These are phyloP conservation scores for Hirudo medicinalis DNA, from an alignment of 1,140 invertebrate genomes.

Conservation along the genomic window DNA sequence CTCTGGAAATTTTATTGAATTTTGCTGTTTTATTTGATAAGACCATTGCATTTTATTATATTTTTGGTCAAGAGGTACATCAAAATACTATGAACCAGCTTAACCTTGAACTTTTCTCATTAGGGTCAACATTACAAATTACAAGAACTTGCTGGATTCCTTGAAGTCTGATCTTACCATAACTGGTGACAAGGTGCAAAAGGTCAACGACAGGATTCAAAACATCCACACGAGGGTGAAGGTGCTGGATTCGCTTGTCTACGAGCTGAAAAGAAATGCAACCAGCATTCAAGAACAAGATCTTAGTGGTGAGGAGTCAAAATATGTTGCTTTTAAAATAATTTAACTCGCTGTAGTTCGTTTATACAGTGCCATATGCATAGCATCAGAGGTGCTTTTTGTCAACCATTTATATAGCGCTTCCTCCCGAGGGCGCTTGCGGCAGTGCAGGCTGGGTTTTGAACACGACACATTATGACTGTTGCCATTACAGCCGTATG, in stretches of 20 bases:
- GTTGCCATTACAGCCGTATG: too few species aligned
- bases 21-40: conserved; percentile 1
- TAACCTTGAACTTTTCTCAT: background rate
- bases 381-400: too few species aligned
- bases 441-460: too few species aligned
- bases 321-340: background rate
- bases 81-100: background rate
- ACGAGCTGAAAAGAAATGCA: conserved; percentile 65
- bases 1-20: too few species aligned
- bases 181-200: conserved; percentile 60
- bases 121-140: conserved; percentile 41
- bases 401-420: too few species aligned
- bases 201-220: conserved; percentile 61
- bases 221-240: conserved; percentile 59
- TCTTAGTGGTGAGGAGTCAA: conserved; percentile 55
- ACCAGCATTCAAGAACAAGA: conserved; percentile 83
- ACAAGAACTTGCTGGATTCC: conserved; percentile 47
- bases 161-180: conserved; percentile 55
- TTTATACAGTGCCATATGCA: too few species aligned
- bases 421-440: too few species aligned
- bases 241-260: conserved; percentile 56
- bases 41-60: background rate
- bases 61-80: background rate
- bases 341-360: background rate
- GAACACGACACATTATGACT: too few species aligned